Percentiles rank a stretch among this genome's conserved stretches.
phyloP scores from a whole-genome alignment of 2,888 invertebrate species.

The Ligdia adustata region DNA sequence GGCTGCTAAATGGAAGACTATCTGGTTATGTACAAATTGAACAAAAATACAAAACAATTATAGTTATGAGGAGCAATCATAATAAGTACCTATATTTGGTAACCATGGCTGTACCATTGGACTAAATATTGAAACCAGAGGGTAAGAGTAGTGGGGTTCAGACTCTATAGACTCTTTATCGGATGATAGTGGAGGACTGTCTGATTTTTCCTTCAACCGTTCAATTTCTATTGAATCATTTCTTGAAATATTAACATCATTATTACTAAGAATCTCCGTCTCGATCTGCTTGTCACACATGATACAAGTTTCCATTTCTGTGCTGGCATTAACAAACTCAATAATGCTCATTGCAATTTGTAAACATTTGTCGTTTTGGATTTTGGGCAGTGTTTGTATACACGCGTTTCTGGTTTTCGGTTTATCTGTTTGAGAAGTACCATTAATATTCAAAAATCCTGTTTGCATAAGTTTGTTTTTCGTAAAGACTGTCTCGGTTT shows the following conservation, averaged over 20 bases:
- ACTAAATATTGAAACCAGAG: slow-evolving; percentile 74
- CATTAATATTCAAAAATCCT: slow-evolving; percentile 48
- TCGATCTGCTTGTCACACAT: slow-evolving; percentile 45
- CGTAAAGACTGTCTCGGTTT: slow-evolving; percentile 64
- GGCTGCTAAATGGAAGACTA: slow-evolving; percentile 15
- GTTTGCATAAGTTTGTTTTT: slow-evolving; percentile 71
- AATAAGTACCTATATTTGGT: slow-evolving; percentile 77
- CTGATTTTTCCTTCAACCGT: slow-evolving; percentile 62
- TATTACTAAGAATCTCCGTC: slow-evolving; percentile 24
- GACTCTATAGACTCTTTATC: slow-evolving; percentile 53
- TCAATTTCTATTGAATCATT: slow-evolving; percentile 22
- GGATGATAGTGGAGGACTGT: slow-evolving; percentile 75
- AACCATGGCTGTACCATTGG: slow-evolving; percentile 78
- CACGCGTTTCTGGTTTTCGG: slow-evolving; percentile 55
- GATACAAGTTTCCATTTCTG: slow-evolving; percentile 48
- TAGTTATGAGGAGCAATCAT: slow-evolving; percentile 44
- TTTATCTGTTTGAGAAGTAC: slow-evolving; percentile 65
- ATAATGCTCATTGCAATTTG: slow-evolving; percentile 50
- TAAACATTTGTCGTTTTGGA: slow-evolving; percentile 51
- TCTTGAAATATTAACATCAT: neutral
- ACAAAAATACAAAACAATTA: slow-evolving; percentile 50
- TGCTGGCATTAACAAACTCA: slow-evolving; percentile 50
- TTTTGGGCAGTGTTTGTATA: slow-evolving; percentile 58
- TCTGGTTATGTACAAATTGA: slow-evolving; percentile 41
- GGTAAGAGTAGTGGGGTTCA: slow-evolving; percentile 58